These are phyloP conservation scores for Pyrgus malvae DNA, from an alignment of 2,888 invertebrate species.

Conservation along the genomic window DNA sequence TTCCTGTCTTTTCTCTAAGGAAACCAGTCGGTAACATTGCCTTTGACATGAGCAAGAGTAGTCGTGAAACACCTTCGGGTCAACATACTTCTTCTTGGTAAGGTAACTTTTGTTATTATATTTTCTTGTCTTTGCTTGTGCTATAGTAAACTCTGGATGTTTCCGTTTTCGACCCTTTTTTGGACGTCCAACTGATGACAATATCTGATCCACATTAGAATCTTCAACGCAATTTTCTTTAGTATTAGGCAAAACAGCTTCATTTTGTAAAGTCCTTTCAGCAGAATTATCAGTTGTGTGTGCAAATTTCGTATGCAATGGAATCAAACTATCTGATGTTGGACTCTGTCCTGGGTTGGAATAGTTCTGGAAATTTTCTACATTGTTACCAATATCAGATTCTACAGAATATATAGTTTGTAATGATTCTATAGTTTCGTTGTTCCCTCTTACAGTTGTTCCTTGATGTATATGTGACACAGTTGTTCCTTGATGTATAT, in stretches of 20 bases:
- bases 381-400: neutral
- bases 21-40: constrained; percentile 30
- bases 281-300: constrained; percentile 1
- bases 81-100: constrained; percentile 25
- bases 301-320: neutral
- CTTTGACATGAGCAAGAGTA: constrained; percentile 30
- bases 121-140: constrained; percentile 9
- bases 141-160: constrained; percentile 7
- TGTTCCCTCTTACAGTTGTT: neutral
- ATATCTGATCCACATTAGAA: constrained; percentile 9
- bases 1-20: constrained; percentile 31
- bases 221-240: constrained; percentile 1
- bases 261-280: neutral
- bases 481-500: neutral
- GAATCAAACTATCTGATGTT: neutral
- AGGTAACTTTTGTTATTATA: constrained; percentile 17
- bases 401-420: neutral
- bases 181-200: constrained; percentile 2
- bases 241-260: neutral
- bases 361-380: constrained; percentile 1
- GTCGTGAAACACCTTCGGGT: constrained; percentile 29
- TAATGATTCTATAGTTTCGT: neutral
- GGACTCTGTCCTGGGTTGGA: neutral
- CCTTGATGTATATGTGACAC: neutral
- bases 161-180: constrained; percentile 8